A percentile compares a stretch with the other conserved stretches of the same genome.
phyloP scores from a whole-genome alignment of 2,888 invertebrate genomes.

The Calameuta idolon region DNA sequence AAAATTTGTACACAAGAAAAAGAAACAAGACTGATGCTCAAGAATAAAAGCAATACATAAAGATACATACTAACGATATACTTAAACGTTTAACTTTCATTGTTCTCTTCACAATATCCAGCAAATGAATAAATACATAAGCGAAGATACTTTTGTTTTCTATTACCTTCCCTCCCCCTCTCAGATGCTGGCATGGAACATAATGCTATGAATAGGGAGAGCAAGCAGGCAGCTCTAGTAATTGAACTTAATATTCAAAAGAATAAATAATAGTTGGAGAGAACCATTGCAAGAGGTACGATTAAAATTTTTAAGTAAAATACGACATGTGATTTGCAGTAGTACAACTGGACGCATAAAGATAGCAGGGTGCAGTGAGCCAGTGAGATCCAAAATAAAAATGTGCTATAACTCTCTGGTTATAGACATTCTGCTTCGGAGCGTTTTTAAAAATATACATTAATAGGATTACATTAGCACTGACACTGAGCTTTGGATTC shows the following conservation, averaged over 20 bases:
- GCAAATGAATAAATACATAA: constrained; percentile 23
- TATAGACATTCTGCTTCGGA: background rate
- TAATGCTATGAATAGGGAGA: constrained; percentile 60
- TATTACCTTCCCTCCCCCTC: constrained; percentile 73
- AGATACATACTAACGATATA: background rate
- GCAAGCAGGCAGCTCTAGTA: constrained; percentile 42
- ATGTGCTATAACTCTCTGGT: background rate
- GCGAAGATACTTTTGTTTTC: constrained; percentile 43
- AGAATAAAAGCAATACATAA: background rate
- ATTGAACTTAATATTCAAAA: constrained; percentile 16
- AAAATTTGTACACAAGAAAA: background rate
- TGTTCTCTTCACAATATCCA: background rate
- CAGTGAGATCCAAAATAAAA: constrained; percentile 22
- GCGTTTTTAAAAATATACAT: background rate
- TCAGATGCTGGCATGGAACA: constrained; percentile 74
- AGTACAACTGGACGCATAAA: constrained; percentile 63
- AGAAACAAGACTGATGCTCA: background rate
- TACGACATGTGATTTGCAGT: constrained; percentile 36
- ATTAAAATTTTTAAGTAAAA: constrained; percentile 23
- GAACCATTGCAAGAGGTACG: constrained; percentile 16
- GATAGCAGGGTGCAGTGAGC: constrained; percentile 46
- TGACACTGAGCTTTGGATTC: background rate
- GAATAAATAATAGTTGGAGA: constrained; percentile 20
- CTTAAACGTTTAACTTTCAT: background rate
- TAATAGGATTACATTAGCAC: background rate